A percentile compares a stretch with the other conserved stretches of the same genome.
Evolutionary conservation across 1,140 invertebrate genomes (phyloP).

Genomic region (roundworm (Caenorhabditis elegans)): WBcel235 BX284603.4:9828501-9829000

Average conservation of each 20-base stretch:
- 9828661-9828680: constrained; percentile 48
- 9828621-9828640: constrained; percentile 39
- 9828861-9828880: neutral
- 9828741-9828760: neutral
- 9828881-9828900: neutral
- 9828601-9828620: constrained; percentile 11
- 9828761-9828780: neutral
- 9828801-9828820: neutral
- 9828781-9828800: neutral
- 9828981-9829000: neutral
- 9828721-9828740: constrained; percentile 35
- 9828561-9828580: neutral
- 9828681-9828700: constrained; percentile 47
- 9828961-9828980: neutral
- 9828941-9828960: neutral
- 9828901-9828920: neutral
- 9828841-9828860: neutral
- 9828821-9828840: neutral
- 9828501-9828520: constrained; percentile 38
- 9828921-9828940: neutral
- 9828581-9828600: neutral
- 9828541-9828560: neutral
- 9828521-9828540: neutral
- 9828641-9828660: constrained; percentile 43
- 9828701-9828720: constrained; percentile 51